These are phyloP conservation scores for Cyrtodaria siliqua DNA, from an alignment of 2,888 invertebrate genomes.

Conservation along the genomic window DNA sequence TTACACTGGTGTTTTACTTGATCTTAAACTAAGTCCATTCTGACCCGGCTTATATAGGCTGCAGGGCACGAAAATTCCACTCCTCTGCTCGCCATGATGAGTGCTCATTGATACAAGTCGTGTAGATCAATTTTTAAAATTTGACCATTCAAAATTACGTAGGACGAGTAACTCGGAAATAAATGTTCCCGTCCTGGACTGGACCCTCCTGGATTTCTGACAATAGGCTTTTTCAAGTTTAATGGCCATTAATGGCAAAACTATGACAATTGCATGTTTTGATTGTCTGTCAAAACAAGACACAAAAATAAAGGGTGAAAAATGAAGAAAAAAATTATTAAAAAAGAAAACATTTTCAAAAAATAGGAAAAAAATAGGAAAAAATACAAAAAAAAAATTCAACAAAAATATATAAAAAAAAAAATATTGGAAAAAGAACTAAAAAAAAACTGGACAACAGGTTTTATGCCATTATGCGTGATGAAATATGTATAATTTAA, in stretches of 20 bases:
- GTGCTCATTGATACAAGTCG: too few species aligned
- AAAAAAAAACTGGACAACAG: conserved; percentile 9
- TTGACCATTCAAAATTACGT: too few species aligned
- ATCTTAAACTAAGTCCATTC: too few species aligned
- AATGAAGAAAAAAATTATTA: conserved; percentile 12
- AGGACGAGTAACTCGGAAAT: too few species aligned
- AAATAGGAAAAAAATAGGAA: conserved; percentile 13
- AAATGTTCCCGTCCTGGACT: too few species aligned
- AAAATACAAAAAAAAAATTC: conserved; percentile 10
- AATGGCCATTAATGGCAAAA: not conserved
- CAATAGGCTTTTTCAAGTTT: too few species aligned
- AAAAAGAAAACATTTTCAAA: conserved; percentile 16
- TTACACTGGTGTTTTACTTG: too few species aligned
- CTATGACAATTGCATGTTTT: not conserved
- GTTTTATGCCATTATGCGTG: not conserved
- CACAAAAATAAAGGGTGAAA: not conserved
- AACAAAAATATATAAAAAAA: conserved; percentile 25
- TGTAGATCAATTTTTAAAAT: too few species aligned
- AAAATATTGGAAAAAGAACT: conserved; percentile 9
- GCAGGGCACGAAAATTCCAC: too few species aligned
- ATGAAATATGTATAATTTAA: conserved; percentile 19
- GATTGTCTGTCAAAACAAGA: not conserved
- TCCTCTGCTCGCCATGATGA: too few species aligned
- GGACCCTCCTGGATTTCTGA: too few species aligned
- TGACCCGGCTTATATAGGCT: too few species aligned